These are phyloP conservation scores for Cnemophilus loriae DNA, from an alignment of 2,113 vertebrate species.

Conservation along the genomic window DNA sequence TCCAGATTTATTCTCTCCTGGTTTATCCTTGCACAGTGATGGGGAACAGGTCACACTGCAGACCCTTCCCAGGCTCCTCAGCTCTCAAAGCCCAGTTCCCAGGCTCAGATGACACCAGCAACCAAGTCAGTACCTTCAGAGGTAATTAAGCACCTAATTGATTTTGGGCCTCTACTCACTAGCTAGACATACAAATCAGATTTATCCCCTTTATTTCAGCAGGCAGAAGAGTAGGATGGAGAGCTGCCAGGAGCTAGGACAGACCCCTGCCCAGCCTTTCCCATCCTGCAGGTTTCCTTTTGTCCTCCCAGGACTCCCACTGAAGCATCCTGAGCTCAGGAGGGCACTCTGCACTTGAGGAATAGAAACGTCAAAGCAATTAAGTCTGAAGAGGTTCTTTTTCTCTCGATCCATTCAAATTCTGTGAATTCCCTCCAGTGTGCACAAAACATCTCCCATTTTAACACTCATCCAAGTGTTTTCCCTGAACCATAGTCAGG, in stretches of 20 bases:
- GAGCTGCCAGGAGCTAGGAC: not conserved
- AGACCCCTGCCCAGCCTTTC: not conserved
- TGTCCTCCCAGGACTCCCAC: not conserved
- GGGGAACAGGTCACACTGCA: not conserved
- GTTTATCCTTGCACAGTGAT: not conserved
- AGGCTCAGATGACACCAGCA: not conserved
- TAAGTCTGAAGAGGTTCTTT: not conserved
- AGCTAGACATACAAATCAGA: not conserved
- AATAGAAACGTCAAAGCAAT: not conserved
- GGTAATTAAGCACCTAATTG: not conserved
- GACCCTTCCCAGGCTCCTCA: not conserved
- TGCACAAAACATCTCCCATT: not conserved
- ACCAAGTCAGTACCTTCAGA: not conserved
- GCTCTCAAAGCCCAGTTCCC: not conserved
- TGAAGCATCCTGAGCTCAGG: not conserved
- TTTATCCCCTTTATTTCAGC: not conserved
- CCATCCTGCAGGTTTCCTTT: not conserved
- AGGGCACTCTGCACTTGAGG: not conserved
- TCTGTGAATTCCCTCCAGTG: not conserved
- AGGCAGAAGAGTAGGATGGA: not conserved
- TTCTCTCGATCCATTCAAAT: not conserved
- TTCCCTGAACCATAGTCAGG: not conserved
- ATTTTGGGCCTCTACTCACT: not conserved
- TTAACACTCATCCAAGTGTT: not conserved
- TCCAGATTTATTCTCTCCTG: not conserved